phyloP scores from a whole-genome alignment of 2,888 invertebrate genomes.

The Drosophila testacea region DNA sequence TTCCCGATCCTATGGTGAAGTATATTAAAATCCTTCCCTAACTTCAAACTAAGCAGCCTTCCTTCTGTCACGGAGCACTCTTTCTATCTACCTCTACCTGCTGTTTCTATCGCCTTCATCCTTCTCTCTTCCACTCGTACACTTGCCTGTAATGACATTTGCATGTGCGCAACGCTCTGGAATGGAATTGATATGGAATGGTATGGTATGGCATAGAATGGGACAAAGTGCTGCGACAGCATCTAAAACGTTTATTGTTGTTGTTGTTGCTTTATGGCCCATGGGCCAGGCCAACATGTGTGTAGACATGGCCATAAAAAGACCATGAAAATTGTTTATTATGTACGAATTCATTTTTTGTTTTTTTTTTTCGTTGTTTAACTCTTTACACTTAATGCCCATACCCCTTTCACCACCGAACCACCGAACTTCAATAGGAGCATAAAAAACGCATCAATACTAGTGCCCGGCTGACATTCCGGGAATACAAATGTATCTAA shows the following conservation, averaged over 20 bases:
- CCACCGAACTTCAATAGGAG: neutral
- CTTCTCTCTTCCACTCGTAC: constrained; percentile 2
- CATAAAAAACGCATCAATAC: constrained; percentile 64
- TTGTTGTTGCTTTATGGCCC: constrained; percentile 42
- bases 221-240: constrained; percentile 27
- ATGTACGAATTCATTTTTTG: constrained; percentile 43
- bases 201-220: constrained; percentile 30
- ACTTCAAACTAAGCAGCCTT: neutral
- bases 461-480: constrained; percentile 43
- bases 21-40: neutral
- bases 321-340: constrained; percentile 53
- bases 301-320: constrained; percentile 47
- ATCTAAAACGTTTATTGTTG: constrained; percentile 13
- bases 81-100: neutral
- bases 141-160: constrained; percentile 32
- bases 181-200: constrained; percentile 27
- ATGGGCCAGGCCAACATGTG: constrained; percentile 39
- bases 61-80: neutral
- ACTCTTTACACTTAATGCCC: constrained; percentile 48
- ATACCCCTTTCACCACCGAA: neutral
- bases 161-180: constrained; percentile 26
- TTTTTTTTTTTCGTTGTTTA: constrained; percentile 19
- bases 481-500: constrained; percentile 36
- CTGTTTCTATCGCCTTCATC: neutral
- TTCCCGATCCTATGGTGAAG: too few species aligned